These are phyloP conservation scores for Tinamus major DNA, from an alignment of 2,797 vertebrate species.

Conservation along the genomic window DNA sequence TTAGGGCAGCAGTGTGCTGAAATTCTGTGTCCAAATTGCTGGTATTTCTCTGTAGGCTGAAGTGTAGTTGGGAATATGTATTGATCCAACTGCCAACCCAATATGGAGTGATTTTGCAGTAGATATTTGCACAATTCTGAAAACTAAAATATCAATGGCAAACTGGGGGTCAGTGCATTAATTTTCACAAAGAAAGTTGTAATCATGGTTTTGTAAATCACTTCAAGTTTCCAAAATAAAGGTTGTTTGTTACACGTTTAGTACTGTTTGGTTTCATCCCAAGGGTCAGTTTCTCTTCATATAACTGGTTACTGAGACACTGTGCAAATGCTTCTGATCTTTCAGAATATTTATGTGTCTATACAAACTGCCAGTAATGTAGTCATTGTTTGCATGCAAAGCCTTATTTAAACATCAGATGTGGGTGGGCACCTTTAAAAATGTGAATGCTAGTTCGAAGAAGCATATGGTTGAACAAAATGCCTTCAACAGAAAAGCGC, in stretches of 20 bases:
- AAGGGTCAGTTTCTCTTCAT: background rate
- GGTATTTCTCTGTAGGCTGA: slow-evolving; percentile 32
- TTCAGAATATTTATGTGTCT: background rate
- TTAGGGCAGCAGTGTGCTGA: slow-evolving; percentile 50
- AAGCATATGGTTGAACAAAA: background rate
- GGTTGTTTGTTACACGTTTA: background rate
- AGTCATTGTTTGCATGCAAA: background rate
- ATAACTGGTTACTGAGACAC: background rate
- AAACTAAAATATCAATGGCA: background rate
- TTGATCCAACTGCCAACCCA: background rate
- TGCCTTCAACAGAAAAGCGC: background rate
- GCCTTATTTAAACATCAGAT: background rate
- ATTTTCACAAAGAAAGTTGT: background rate
- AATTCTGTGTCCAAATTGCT: slow-evolving; percentile 32
- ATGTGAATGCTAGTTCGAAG: background rate
- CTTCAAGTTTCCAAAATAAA: background rate
- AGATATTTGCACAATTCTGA: background rate
- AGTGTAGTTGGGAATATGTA: slow-evolving; percentile 18
- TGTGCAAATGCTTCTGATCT: background rate
- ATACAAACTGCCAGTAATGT: background rate
- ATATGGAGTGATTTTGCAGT: background rate
- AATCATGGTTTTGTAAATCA: background rate
- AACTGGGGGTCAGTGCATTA: background rate
- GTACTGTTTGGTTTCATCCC: background rate
- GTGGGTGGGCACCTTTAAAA: background rate